A percentile compares a stretch with the other conserved stretches of the same genome.
phyloP scores from a whole-genome alignment of 92 coral and sea anemone species.

The Bergia puertoricense region DNA sequence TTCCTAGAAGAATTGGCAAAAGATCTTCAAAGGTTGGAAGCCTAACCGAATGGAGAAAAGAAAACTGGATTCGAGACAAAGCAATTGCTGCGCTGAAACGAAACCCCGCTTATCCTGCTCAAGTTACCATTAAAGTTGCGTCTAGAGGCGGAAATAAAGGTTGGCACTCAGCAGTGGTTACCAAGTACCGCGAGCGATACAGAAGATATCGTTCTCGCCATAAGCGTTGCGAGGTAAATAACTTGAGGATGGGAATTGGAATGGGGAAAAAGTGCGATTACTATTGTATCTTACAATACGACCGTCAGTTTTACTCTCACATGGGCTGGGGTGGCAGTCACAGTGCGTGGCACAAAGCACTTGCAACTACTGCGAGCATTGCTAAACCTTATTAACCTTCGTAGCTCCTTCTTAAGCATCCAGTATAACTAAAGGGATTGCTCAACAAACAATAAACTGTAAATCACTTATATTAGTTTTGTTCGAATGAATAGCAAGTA shows the following conservation, averaged over 20 bases:
- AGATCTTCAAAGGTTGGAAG: not conserved
- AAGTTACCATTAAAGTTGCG: constrained; percentile 4
- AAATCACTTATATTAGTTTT: too few species aligned
- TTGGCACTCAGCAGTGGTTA: constrained; percentile 45
- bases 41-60: not conserved
- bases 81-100: constrained; percentile 16
- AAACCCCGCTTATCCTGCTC: constrained; percentile 38
- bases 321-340: constrained; percentile 58
- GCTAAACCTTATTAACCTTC: constrained; percentile 9
- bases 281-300: constrained; percentile 21
- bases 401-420: too few species aligned
- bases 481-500: too few species aligned
- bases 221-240: not conserved
- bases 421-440: too few species aligned
- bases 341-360: constrained; percentile 54
- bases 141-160: not conserved
- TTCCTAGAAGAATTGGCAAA: not conserved
- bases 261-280: constrained; percentile 15
- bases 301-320: constrained; percentile 30
- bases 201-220: constrained; percentile 25
- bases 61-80: not conserved
- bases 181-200: constrained; percentile 36
- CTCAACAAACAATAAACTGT: too few species aligned
- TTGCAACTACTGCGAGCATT: not conserved
- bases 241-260: not conserved